Evolutionary conservation across 1,140 invertebrate genomes (phyloP), one percentile per base, ranked within the genome.

Genomic region (Nylanderia fulva): DNA sequence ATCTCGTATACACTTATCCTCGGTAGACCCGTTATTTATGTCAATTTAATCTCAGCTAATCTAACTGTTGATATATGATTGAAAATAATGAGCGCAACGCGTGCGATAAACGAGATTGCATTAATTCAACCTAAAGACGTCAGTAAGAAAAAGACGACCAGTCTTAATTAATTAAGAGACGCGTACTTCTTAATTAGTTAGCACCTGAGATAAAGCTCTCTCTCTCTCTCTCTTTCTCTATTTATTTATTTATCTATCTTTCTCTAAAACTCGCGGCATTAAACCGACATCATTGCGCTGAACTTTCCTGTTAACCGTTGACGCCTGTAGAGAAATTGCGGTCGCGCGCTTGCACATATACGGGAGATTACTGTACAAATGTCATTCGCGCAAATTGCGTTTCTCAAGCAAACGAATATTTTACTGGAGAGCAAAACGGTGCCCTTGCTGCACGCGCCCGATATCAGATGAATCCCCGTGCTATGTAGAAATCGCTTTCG

Each of bases 111-210:
- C 42, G 36, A 58, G 24, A n/a, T 9, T 15, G 66, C 33, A 58
- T 39, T 56, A 80, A 54, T 80, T 58, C 36, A 64, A 71, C 42
- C 8, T 71, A n/a, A 24, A 33, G 45, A 27, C 21, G 21, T 56
- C 18, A 24, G 48, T 11, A 36, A 8, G 36, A n/a, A 18, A 56
- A 7, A 54, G 54, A 56, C n/a, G 76, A 39, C 56, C 11, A 72
- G 58, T 72, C n/a, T n/a, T n/a, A n/a, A n/a, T 88, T 89, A 88
- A 89, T 89, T 88, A 88, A 63, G 68, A 39, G 27, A 82, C 63
- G 33, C 29, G 45, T 48, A 64, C 42, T 61, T 33, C 52, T 80
- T 84, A 85, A 86, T 80, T 52, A 60, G 36, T 88, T 88, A 63
- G 42, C 71, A 61, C 42, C 39, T 13, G 33, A 18, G 72, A 84